Base-by-base conservation (phyloP, 2,888 invertebrate species). In the Myopa testacea region DNA sequence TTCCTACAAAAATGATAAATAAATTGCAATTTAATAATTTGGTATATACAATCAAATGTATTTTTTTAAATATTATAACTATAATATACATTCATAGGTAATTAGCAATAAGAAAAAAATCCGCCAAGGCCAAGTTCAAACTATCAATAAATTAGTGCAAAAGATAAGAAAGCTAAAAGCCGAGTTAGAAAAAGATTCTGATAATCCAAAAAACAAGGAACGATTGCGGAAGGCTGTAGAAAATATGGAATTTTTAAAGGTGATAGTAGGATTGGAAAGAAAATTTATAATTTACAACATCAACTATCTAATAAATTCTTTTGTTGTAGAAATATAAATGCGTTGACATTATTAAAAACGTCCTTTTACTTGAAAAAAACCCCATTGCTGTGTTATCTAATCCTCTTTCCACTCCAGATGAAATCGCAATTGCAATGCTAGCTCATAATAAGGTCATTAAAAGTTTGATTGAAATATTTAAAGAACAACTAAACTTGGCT, bases 21-120 rank as follows among this genome's bases (percentile, higher is more conserved):
- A 88, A 87, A 85, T 77, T 87, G 37, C 78, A 86, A 79, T 86
- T 88, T 75, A 89, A 89, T 71, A 89, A 89, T 82, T 85, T 88
- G 85, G 88, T 85, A 84, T 82, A 82, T 81, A 6, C 14, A 12
- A 34, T n/a, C 10, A 10, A 37, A 52, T 34, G 10, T 75, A 65
- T 4, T 8, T 0, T 77, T 63, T 16, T 62, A 38, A 72, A n/a
- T 75, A 4, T 12, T 34, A 5, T 19, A 38, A 3, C 0, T 50
- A 40, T 70, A 45, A 68, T 16, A n/a, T 26, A 10, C 12, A 65
- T 8, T 14, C 16, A 14, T 37, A 89, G 89, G 84, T 89, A 6
- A 84, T 88, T 76, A 83, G 85, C 81, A 86, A 87, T 79, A 88
- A 88, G 78, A 85, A 85, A 60, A 79, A 81, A 10, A 87, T 89